phyloP scores from a whole-genome alignment of 2,888 invertebrate genomes.

The Dryocosmus kuriphilus region DNA sequence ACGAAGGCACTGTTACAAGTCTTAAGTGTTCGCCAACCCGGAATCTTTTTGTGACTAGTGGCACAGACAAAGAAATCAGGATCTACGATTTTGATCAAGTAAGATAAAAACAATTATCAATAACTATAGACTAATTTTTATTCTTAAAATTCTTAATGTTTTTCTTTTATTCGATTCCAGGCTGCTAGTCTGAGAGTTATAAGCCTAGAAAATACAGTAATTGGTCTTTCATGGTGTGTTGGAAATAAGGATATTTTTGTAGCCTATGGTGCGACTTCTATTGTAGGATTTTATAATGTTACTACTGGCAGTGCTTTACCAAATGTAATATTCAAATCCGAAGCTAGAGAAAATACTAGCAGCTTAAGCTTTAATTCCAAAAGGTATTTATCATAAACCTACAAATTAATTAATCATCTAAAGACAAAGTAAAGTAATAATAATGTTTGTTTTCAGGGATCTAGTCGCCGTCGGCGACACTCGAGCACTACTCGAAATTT shows the following conservation, averaged over 20 bases:
- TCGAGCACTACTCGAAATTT: constrained; percentile 69
- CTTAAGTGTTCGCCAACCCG: constrained; percentile 68
- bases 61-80: constrained; percentile 72
- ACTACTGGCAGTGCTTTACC: constrained; percentile 61
- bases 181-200: constrained; percentile 63
- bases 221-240: constrained; percentile 70
- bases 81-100: constrained; percentile 73
- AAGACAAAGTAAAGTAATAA: constrained; percentile 9
- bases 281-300: constrained; percentile 69
- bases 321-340: constrained; percentile 65
- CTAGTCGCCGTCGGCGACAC: constrained; percentile 70
- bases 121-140: constrained; percentile 5
- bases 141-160: not conserved
- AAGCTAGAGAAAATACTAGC: constrained; percentile 64
- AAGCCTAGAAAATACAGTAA: constrained; percentile 67
- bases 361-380: constrained; percentile 71
- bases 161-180: constrained; percentile 57
- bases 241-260: constrained; percentile 69
- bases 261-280: constrained; percentile 69
- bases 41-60: constrained; percentile 69
- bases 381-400: constrained; percentile 60
- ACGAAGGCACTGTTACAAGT: constrained; percentile 71
- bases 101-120: not conserved
- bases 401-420: not conserved
- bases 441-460: constrained; percentile 64